These are phyloP conservation scores for Daboia siamensis DNA, from an alignment of 2,113 vertebrate genomes.

Conservation along the genomic window DNA sequence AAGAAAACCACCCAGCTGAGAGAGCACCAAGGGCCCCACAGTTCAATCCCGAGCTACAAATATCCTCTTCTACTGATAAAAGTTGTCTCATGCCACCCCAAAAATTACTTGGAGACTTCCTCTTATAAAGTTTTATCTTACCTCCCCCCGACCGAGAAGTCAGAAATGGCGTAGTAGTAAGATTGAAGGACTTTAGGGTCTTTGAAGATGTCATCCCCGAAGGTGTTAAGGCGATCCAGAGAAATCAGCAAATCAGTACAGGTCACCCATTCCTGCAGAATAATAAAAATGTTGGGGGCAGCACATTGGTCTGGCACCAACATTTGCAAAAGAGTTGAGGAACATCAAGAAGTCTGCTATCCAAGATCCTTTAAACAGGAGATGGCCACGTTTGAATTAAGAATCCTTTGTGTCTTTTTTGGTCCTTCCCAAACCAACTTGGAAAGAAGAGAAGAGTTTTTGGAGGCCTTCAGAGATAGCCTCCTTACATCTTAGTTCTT, in stretches of 20 bases:
- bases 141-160: slow-evolving; percentile 93
- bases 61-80: background rate
- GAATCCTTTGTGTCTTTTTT: background rate
- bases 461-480: background rate
- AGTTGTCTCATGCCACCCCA: background rate
- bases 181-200: slow-evolving; percentile 89
- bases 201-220: slow-evolving; percentile 94
- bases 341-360: background rate
- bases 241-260: slow-evolving; percentile 91
- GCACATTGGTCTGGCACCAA: background rate
- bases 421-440: background rate
- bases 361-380: background rate
- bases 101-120: accelerated
- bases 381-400: background rate
- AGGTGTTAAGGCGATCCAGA: slow-evolving; percentile 90
- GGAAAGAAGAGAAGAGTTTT: background rate
- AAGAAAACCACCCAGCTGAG: too few species aligned
- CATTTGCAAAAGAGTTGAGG: background rate
- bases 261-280: slow-evolving; percentile 90
- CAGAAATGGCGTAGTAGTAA: slow-evolving; percentile 91
- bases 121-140: slow-evolving; percentile 58
- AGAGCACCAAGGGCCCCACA: too few species aligned
- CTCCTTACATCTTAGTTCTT: background rate
- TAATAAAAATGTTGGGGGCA: background rate
- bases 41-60: background rate